Evolutionary conservation across 2,797 vertebrate species (phyloP).

Genomic region (Sebastes cheni): DNA sequence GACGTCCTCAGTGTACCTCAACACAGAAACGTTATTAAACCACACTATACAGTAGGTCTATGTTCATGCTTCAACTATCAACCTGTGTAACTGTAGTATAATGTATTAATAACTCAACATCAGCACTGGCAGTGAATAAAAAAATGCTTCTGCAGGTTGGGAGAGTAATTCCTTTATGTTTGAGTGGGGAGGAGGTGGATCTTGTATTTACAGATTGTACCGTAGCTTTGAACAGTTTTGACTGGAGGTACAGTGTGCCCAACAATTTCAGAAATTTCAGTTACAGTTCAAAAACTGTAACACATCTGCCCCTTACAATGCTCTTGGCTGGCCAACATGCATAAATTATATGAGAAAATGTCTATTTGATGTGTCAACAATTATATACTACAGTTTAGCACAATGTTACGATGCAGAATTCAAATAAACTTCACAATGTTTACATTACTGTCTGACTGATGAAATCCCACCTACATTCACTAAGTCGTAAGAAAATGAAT

Average conservation of each 20-base stretch:
- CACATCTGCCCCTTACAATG: background rate
- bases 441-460: background rate
- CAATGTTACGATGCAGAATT: background rate
- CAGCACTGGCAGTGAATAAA: background rate
- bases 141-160: background rate
- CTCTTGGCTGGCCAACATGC: slow-evolving; percentile 48
- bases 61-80: slow-evolving; percentile 1
- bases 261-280: background rate
- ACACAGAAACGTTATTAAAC: background rate
- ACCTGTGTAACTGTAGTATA: slow-evolving; percentile 6
- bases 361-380: slow-evolving; percentile 4
- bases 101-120: background rate
- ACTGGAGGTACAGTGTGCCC: background rate
- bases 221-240: background rate
- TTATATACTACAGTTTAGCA: slow-evolving; percentile 1
- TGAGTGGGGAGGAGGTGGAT: background rate
- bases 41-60: background rate
- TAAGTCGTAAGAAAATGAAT: background rate
- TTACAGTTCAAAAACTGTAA: background rate
- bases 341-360: slow-evolving; percentile 3
- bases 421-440: slow-evolving; percentile 34
- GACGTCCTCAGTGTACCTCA: background rate
- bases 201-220: background rate
- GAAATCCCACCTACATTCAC: background rate
- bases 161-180: background rate